Evolutionary conservation across 1,140 invertebrate genomes (phyloP).

Genomic region (Procambarus virginalis): DNA sequence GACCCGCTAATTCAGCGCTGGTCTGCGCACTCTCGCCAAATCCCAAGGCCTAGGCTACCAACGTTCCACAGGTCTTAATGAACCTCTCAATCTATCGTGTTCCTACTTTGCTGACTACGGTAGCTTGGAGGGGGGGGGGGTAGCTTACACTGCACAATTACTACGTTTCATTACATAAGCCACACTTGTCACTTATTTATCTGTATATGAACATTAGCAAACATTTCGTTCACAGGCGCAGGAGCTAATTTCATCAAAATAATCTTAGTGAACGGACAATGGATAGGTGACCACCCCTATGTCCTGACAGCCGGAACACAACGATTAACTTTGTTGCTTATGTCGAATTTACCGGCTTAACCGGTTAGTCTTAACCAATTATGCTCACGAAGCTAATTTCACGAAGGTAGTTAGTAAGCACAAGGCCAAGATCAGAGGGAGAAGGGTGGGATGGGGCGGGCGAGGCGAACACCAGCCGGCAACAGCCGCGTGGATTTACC

Average conservation of each 20-base stretch:
- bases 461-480: background rate
- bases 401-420: too few relatives aligned
- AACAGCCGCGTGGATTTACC: background rate
- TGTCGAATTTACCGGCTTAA: background rate
- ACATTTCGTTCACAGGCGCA: background rate
- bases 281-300: background rate
- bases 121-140: background rate
- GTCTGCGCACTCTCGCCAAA: too few relatives aligned
- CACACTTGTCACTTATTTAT: background rate
- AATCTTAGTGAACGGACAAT: background rate
- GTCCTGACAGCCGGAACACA: background rate
- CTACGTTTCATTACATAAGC: background rate
- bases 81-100: background rate
- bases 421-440: too few relatives aligned
- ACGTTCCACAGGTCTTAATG: background rate
- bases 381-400: background rate
- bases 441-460: background rate
- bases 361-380: background rate
- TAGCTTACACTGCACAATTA: background rate
- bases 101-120: too few relatives aligned
- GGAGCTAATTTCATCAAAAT: background rate
- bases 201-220: background rate
- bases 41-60: too few relatives aligned
- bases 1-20: too few relatives aligned
- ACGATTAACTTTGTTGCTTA: background rate